Percentiles rank a stretch among this genome's conserved stretches.
phyloP scores from a whole-genome alignment of 2,113 vertebrate species.

The Scatophagus argus region DNA sequence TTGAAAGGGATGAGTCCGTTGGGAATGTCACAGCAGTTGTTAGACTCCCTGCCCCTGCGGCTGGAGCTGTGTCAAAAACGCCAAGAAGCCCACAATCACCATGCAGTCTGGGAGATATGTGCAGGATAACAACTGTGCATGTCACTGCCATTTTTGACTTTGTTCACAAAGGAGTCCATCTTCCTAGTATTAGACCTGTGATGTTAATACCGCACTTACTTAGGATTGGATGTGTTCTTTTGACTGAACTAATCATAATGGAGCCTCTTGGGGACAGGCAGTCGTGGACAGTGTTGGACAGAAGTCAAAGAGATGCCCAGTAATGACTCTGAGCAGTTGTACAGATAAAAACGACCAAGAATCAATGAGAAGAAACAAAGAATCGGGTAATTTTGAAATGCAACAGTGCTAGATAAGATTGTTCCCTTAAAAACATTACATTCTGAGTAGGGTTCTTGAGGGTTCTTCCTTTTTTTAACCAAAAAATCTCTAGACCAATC shows the following conservation, averaged over 20 bases:
- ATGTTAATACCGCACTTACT: constrained; percentile 45
- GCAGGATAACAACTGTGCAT: constrained; percentile 66
- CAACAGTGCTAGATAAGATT: background rate
- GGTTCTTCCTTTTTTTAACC: background rate
- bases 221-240: constrained; percentile 45
- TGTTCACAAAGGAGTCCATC: constrained; percentile 49
- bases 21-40: constrained; percentile 80
- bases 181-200: constrained; percentile 28
- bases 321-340: constrained; percentile 43
- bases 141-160: constrained; percentile 56
- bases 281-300: constrained; percentile 44
- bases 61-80: constrained; percentile 70
- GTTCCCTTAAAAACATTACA: background rate
- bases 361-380: no score
- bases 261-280: constrained; percentile 38
- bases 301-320: constrained; percentile 45
- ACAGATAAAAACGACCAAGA: constrained; percentile 45
- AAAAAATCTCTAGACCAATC: background rate
- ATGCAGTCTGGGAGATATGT: constrained; percentile 51
- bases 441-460: background rate
- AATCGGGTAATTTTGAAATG: constrained; percentile 16
- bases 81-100: constrained; percentile 55
- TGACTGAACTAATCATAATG: constrained; percentile 55
- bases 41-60: constrained; percentile 58
- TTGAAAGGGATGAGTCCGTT: constrained; percentile 70